phyloP scores from a whole-genome alignment of 2,888 invertebrate species.

The Hyppa rectilinea region DNA sequence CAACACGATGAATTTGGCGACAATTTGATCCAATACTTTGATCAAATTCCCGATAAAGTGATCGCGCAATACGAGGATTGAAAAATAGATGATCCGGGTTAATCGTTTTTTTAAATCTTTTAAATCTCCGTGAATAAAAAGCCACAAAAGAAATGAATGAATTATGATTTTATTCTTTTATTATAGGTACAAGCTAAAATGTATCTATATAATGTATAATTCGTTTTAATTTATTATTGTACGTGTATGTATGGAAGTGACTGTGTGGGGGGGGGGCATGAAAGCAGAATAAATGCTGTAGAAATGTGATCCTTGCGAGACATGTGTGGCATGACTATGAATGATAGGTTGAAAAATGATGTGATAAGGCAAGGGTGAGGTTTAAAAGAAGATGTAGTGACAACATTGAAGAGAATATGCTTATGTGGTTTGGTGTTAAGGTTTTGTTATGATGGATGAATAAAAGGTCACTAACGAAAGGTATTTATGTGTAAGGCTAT shows the following conservation, averaged over 20 bases:
- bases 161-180: not conserved
- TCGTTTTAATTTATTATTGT: constrained; percentile 1
- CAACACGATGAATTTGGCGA: constrained; percentile 23
- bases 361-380: too few relatives aligned
- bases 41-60: constrained; percentile 17
- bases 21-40: constrained; percentile 23
- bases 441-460: too few relatives aligned
- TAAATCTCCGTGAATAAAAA: constrained; percentile 19
- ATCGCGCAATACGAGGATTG: constrained; percentile 13
- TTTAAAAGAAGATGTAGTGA: too few relatives aligned
- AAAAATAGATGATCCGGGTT: constrained; percentile 32
- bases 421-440: too few relatives aligned
- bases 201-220: not conserved
- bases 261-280: too few relatives aligned
- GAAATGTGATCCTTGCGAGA: too few relatives aligned
- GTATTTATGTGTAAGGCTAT: too few relatives aligned
- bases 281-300: too few relatives aligned
- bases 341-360: too few relatives aligned
- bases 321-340: too few relatives aligned
- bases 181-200: not conserved
- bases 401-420: too few relatives aligned
- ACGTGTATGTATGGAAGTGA: not conserved
- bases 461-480: too few relatives aligned
- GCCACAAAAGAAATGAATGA: constrained; percentile 9
- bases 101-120: constrained; percentile 44